Percentiles rank a stretch among this genome's conserved stretches.
Conservation (phyloP, 2,113 vertebrate genomes). For the Marmota monax region DNA sequence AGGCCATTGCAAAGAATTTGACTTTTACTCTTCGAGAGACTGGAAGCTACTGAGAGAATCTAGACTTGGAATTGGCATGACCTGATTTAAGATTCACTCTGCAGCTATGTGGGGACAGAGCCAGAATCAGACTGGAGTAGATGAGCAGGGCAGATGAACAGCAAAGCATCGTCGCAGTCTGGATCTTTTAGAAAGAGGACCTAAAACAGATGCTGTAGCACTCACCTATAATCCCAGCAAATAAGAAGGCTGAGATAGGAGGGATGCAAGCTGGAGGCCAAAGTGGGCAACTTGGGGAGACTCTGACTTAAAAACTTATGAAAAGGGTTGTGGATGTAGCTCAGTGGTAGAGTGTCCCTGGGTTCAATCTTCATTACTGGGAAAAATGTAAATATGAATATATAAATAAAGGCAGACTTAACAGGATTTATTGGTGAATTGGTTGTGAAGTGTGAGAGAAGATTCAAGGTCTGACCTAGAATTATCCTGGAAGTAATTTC, state of each 20-base stretch:
- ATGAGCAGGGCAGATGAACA: neutral
- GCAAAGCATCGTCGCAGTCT: neutral
- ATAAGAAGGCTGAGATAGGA: neutral
- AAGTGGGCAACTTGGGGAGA: neutral
- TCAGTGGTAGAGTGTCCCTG: neutral
- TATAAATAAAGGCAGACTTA: neutral
- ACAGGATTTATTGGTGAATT: neutral
- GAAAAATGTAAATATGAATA: neutral
- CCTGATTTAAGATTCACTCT: neutral
- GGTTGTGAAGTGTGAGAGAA: neutral
- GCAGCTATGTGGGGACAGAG: neutral
- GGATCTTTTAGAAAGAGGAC: neutral
- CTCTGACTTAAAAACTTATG: neutral
- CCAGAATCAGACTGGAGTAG: neutral
- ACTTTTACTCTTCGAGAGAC: neutral
- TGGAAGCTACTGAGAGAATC: neutral
- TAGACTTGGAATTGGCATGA: neutral
- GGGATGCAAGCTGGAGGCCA: neutral
- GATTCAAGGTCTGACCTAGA: neutral
- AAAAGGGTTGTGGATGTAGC: neutral
- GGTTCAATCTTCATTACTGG: neutral
- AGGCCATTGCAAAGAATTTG: neutral
- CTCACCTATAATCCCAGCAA: neutral
- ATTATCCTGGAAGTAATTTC: neutral
- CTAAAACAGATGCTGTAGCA: neutral